Evolutionary conservation across 2,113 vertebrate species (phyloP).

Genomic region (Suncus etruscus): DNA sequence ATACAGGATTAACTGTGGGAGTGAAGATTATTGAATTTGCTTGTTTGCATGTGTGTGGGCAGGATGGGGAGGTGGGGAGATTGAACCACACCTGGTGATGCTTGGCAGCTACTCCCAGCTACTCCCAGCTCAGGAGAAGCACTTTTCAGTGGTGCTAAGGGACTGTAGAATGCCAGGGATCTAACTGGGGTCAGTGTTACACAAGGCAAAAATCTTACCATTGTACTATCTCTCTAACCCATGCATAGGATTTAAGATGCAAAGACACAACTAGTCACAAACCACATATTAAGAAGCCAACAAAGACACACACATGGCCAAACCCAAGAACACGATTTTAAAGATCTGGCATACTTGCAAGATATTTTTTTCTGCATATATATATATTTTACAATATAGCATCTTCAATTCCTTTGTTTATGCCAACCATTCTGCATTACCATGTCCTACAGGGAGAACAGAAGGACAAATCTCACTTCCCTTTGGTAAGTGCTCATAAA

Average conservation of each 20-base stretch:
- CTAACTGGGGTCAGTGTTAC: too few species aligned
- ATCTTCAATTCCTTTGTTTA: neutral
- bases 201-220: too few species aligned
- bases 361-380: neutral
- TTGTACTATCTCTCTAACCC: too few species aligned
- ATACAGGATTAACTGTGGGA: neutral
- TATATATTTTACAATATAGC: neutral
- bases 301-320: neutral
- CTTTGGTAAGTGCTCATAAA: neutral
- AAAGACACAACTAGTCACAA: conserved; percentile 18
- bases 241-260: too few species aligned
- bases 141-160: too few species aligned
- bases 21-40: too few species aligned
- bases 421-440: neutral
- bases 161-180: too few species aligned
- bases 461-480: neutral
- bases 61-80: too few species aligned
- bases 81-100: too few species aligned
- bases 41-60: too few species aligned
- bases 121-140: too few species aligned
- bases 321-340: neutral
- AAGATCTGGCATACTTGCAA: neutral
- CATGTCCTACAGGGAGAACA: neutral
- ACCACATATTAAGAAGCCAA: conserved; percentile 37
- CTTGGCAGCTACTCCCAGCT: too few species aligned